Percentiles rank a stretch among this genome's conserved stretches.
phyloP scores from a whole-genome alignment of 2,888 invertebrate genomes.

The Ypsolopha sequella region DNA sequence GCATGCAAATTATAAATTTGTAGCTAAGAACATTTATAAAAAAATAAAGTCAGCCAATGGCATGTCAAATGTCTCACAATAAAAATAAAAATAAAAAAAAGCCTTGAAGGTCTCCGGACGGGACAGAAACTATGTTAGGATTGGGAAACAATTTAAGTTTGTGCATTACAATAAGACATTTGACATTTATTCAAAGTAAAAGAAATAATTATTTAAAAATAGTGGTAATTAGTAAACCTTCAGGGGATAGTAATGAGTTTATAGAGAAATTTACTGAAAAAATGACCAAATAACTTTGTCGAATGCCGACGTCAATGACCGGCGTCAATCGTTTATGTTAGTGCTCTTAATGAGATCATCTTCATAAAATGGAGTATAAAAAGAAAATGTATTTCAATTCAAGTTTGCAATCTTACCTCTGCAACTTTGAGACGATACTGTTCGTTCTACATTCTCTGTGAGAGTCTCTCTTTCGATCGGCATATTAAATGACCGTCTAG shows the following conservation, averaged over 20 bases:
- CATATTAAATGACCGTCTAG: constrained; percentile 77
- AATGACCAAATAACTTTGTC: neutral
- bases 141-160: neutral
- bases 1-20: constrained; percentile 5
- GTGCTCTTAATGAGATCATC: neutral
- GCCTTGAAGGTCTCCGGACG: too few species aligned
- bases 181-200: constrained; percentile 12
- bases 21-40: constrained; percentile 2
- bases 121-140: too few species aligned
- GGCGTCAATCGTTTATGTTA: neutral
- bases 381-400: constrained; percentile 29
- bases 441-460: constrained; percentile 71
- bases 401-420: constrained; percentile 63
- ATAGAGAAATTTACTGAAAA: neutral
- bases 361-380: neutral
- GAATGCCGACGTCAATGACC: neutral
- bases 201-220: neutral
- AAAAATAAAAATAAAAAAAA: neutral
- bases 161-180: constrained; percentile 15
- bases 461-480: constrained; percentile 70
- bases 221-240: constrained; percentile 4
- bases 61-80: constrained; percentile 18
- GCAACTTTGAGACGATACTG: constrained; percentile 63
- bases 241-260: neutral
- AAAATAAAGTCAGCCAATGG: constrained; percentile 23